These are phyloP conservation scores for Enteromius treurensis DNA, from an alignment of 2,797 vertebrate genomes.

Conservation along the genomic window DNA sequence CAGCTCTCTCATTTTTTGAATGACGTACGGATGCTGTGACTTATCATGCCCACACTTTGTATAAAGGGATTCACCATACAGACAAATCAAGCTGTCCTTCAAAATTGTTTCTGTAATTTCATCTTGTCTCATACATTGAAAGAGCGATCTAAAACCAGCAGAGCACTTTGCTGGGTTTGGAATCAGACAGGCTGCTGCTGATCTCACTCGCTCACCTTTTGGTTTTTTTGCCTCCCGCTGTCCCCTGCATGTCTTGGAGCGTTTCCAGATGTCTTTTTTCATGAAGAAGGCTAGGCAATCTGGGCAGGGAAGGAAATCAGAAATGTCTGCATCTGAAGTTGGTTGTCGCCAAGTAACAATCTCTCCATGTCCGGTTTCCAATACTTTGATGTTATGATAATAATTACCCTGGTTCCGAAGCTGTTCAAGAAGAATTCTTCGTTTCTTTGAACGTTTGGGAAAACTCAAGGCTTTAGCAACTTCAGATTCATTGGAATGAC, in stretches of 20 bases:
- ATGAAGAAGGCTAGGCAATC: too few relatives aligned
- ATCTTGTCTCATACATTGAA: background rate
- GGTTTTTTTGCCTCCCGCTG: background rate
- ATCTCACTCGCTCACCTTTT: background rate
- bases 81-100: background rate
- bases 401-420: conserved; percentile 47
- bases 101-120: background rate
- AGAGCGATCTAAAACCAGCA: background rate
- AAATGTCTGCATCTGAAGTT: too few relatives aligned
- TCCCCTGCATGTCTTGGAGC: too few relatives aligned
- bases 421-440: conserved; percentile 22
- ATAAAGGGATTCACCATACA: background rate
- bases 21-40: background rate
- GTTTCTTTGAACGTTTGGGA: conserved; percentile 42
- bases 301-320: too few relatives aligned
- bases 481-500: conserved; percentile 35
- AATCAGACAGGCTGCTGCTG: background rate
- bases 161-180: background rate
- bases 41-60: background rate
- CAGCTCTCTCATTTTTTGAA: conserved; percentile 36
- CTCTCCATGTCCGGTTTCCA: conserved; percentile 50
- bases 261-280: too few relatives aligned
- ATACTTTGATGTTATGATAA: conserved; percentile 44
- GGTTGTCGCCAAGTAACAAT: background rate
- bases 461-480: conserved; percentile 33